Evolutionary conservation across 2,888 invertebrate genomes (phyloP).

Genomic region (Venusia cambrica): DNA sequence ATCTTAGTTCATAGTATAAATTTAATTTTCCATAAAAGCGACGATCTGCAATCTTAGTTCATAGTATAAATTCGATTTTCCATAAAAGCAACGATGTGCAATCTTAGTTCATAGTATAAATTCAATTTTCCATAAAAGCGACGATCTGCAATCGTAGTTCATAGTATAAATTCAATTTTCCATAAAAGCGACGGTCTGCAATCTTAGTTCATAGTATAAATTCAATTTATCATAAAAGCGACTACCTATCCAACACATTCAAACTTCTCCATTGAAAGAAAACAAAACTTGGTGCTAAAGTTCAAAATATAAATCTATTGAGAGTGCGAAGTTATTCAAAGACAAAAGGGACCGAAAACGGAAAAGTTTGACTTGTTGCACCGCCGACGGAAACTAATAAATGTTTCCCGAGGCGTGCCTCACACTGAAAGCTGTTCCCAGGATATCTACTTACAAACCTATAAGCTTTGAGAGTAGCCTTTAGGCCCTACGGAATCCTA

Average conservation of each 20-base stretch:
- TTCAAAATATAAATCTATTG: conserved; percentile 32
- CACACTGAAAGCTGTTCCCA: conserved; percentile 1
- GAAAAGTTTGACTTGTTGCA: conserved; percentile 65
- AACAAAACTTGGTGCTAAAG: conserved; percentile 21
- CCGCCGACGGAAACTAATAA: conserved; percentile 54
- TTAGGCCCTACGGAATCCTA: no score
- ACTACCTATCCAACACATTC: conserved; percentile 7
- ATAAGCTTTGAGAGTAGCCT: conserved; percentile 24
- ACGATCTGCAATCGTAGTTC: no score
- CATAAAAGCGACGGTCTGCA: no score
- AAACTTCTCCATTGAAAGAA: conserved; percentile 17
- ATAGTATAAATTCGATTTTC: no score
- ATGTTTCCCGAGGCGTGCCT: conserved; percentile 57
- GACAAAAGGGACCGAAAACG: conserved; percentile 49
- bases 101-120: no score
- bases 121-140: no score
- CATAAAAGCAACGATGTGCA: no score
- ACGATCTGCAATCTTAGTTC: no score
- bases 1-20: no score
- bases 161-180: no score
- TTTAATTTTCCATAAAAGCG: no score
- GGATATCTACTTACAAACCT: neutral
- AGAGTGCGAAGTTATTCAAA: conserved; percentile 41
- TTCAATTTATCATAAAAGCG: neutral
- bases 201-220: no score